Evolutionary conservation across 2,113 vertebrate genomes (phyloP), one percentile per base, ranked within the genome.

Genomic region (Percopsis transmontana): DNA sequence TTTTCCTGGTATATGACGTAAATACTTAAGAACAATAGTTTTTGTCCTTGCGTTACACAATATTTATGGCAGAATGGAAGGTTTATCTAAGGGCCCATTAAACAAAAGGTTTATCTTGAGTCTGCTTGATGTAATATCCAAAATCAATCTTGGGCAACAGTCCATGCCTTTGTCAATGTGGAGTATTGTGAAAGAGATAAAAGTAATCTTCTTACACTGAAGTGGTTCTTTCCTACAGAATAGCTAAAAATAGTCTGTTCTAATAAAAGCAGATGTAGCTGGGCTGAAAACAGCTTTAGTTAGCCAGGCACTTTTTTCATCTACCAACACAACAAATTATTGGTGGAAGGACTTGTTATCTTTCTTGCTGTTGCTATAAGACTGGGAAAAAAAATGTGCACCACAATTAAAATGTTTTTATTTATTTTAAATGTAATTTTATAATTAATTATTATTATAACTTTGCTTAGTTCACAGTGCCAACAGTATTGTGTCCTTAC

Each of bases 341-440:
- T 62, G 27, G 51, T 20, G 55, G 19, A 64, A 63, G 42, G 16
- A 51, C 67, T 66, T 24, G 38, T 70, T 55, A 71, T 62, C 45
- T 54, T 53, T 47, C 16, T 56, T 27, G 63, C 79, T 77, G 72
- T 72, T 81, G 68, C 79, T 71, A 84, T 42, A 62, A 80, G 63
- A 84, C 71, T 58, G 63, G n/a, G n/a, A n/a, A n/a, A n/a, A n/a
- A n/a, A n/a, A 33, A 33, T 7, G 8, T 7, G 27, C 5, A 33
- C 27, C 27, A 33, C 5, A 0, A 7, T 33, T 33, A 6, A 33
- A 33, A 33, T 33, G 8, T 33, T 6, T 33, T 4, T 33, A 33
- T 33, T 6, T 33, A 33, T 33, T 33, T 33, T 33, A 33, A 33
- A 33, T 33, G n/a, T n/a, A 6, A 33, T 33, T 6, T 33, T 33